Evolutionary conservation across 2,797 vertebrate species (phyloP).

Genomic region (Calcarius lapponicus): DNA sequence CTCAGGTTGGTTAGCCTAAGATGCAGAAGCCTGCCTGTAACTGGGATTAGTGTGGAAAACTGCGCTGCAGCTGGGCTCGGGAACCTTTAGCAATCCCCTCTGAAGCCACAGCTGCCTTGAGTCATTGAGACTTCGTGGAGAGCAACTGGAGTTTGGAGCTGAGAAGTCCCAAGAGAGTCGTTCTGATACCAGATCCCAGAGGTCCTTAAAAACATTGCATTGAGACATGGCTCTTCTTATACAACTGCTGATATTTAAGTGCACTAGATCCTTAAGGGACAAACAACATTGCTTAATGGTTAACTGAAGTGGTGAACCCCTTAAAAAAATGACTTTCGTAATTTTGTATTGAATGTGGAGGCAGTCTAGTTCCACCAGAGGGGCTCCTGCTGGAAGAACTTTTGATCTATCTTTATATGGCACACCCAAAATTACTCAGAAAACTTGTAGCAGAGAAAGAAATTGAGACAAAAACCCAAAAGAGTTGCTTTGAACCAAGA

Average conservation of each 20-base stretch:
- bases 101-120: background rate
- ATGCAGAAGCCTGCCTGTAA: background rate
- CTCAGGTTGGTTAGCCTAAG: background rate
- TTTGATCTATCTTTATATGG: background rate
- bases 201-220: background rate
- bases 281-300: background rate
- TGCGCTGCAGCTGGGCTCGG: background rate
- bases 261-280: background rate
- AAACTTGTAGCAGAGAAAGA: background rate
- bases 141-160: background rate
- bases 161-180: fast-evolving
- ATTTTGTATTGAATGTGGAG: background rate
- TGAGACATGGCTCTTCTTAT: background rate
- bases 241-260: background rate
- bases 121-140: background rate
- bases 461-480: background rate
- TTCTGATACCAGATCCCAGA: background rate
- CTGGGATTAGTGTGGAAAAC: background rate
- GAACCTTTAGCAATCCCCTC: background rate
- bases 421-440: background rate
- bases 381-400: background rate
- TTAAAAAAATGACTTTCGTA: background rate
- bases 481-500: background rate
- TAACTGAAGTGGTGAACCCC: background rate
- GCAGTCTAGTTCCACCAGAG: background rate